phyloP scores from a whole-genome alignment of 1,140 invertebrate species.

The Sesamia nonagrioides region DNA sequence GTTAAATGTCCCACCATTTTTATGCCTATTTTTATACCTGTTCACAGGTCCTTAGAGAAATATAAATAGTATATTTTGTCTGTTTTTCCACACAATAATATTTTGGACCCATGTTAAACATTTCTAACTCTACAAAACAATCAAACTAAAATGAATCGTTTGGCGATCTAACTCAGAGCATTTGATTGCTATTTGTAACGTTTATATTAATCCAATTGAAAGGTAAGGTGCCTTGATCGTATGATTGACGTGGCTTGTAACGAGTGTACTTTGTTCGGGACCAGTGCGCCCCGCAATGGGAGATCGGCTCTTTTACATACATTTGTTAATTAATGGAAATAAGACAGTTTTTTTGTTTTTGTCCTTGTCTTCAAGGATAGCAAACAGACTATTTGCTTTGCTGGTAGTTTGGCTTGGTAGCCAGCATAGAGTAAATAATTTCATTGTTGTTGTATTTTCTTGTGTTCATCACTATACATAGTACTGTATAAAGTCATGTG shows the following conservation, averaged over 20 bases:
- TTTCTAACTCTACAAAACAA: slow-evolving; percentile 42
- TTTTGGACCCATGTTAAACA: not conserved
- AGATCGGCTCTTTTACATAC: slow-evolving; percentile 31
- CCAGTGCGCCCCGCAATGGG: slow-evolving; percentile 60
- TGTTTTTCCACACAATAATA: too few relatives aligned
- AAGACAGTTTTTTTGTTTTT: not conserved
- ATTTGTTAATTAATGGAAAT: slow-evolving; percentile 49
- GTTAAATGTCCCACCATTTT: too few relatives aligned
- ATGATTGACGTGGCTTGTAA: slow-evolving; percentile 78
- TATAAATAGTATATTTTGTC: too few relatives aligned
- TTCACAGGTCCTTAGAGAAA: too few relatives aligned
- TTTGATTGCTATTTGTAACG: slow-evolving; percentile 83
- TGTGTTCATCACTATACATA: too few relatives aligned
- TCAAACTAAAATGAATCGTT: slow-evolving; percentile 64
- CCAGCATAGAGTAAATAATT: too few relatives aligned
- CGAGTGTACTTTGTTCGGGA: slow-evolving; percentile 77
- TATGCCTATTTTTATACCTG: too few relatives aligned
- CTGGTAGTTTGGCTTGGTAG: too few relatives aligned
- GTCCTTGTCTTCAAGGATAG: too few relatives aligned
- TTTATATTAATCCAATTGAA: slow-evolving; percentile 79
- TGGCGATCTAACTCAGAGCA: slow-evolving; percentile 70
- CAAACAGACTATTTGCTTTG: too few relatives aligned
- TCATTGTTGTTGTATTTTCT: too few relatives aligned
- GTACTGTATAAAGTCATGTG: too few relatives aligned
- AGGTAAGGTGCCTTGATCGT: slow-evolving; percentile 30